Base-by-base conservation (phyloP, 1,140 invertebrate genomes). In the Acyrthosiphon pisum region DNA sequence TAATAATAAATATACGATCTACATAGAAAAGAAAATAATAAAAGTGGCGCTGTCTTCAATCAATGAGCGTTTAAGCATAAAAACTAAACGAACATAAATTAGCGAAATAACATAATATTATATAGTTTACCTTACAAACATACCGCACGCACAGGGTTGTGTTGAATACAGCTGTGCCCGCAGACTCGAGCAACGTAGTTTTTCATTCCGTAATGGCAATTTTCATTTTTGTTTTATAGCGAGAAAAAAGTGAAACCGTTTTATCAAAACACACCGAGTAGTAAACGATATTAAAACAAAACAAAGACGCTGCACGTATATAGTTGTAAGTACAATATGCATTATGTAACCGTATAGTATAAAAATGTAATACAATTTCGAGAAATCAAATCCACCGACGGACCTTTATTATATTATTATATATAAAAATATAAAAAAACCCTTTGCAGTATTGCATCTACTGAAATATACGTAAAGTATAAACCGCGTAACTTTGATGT, bases 361-460 rank as follows among this genome's bases (percentile, higher is more conserved):
- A 76, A 76, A 76, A 76, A 76, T 76, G n/a, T 76, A 76, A n/a
- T 76, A n/a, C n/a, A 68, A n/a, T 18, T 76, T 76, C 60, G 60
- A 76, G 60, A 76, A 76, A 76, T 76, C 11, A 76, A 76, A 76
- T 76, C 30, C 60, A 60, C 60, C n/a, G 60, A 76, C 60, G 14
- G 30, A n/a, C 14, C 30, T 76, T 6, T 53, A 53, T 53, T 50
- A 48, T 48, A 48, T 41, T 41, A 41, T 41, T 48, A 9, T 46
- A 48, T 48, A 48, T 18, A 48, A 41, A 41, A 46, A 60, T 14
- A 76, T 23, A 14, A n/a, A 76, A n/a, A 76, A 76, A 18, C 20
- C 60, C 14, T 18, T 30, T 76, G 4, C 4, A 6, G 60, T n/a
- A 35, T 76, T 1, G 23, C 60, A n/a, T 76, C 41, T 41, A 41